A percentile compares a stretch with the other conserved stretches of the same genome.
Evolutionary conservation across 2,113 vertebrate species (phyloP).

Genomic region (Gallinago undulata): DNA sequence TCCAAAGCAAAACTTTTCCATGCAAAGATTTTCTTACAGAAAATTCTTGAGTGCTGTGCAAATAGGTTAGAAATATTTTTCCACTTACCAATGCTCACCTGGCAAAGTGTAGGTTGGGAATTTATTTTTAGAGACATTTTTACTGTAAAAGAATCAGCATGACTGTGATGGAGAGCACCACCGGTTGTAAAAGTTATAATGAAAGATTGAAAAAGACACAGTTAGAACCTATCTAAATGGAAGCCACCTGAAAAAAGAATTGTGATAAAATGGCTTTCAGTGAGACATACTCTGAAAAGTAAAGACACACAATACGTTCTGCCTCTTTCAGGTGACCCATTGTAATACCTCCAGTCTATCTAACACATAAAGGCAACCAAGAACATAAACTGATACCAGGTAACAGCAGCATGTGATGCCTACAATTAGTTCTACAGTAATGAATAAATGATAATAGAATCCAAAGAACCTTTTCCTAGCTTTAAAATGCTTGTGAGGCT

Average conservation of each 20-base stretch:
- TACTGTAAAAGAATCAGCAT: conserved; percentile 52
- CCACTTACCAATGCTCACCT: background rate
- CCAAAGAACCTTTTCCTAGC: background rate
- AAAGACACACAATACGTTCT: background rate
- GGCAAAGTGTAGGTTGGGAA: conserved; percentile 15
- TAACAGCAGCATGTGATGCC: background rate
- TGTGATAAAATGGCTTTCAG: background rate
- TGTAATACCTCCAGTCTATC: background rate
- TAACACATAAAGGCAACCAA: background rate
- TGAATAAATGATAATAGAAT: background rate
- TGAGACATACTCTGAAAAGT: background rate
- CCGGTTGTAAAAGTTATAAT: conserved; percentile 47
- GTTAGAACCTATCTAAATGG: conserved; percentile 48
- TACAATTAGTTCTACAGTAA: background rate
- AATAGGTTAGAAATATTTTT: conserved; percentile 25
- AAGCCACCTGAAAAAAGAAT: conserved; percentile 37
- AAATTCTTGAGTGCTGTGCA: background rate
- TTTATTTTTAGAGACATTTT: conserved; percentile 70
- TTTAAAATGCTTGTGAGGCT: background rate
- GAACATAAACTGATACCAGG: background rate
- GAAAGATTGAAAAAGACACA: conserved; percentile 52
- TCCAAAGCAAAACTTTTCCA: background rate
- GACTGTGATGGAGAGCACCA: conserved; percentile 32
- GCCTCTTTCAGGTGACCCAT: background rate
- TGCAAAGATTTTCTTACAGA: conserved; percentile 2